Conservation (phyloP, 2,113 vertebrate genomes). For the Rhodinocichla rosea region DNA sequence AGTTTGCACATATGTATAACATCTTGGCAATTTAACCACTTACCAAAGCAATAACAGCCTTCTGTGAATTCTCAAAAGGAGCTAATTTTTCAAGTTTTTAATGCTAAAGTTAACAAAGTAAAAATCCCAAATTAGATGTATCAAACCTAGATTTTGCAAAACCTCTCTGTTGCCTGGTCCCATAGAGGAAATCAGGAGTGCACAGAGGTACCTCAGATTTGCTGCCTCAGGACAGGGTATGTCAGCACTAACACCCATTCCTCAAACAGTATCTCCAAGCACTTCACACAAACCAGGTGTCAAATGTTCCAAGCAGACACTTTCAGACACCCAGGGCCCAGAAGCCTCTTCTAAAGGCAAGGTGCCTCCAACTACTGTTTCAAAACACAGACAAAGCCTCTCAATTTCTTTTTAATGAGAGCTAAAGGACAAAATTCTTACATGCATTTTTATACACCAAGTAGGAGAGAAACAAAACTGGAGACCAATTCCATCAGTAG, state of each 20-base stretch:
- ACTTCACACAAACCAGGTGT: background rate
- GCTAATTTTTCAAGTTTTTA: background rate
- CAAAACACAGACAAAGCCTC: background rate
- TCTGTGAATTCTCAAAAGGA: background rate
- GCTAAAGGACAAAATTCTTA: background rate
- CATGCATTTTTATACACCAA: background rate
- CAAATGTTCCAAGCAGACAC: background rate
- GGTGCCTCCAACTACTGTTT: background rate
- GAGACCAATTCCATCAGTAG: background rate
- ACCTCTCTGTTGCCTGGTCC: background rate
- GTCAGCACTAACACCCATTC: background rate
- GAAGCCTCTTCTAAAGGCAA: background rate
- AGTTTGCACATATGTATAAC: background rate
- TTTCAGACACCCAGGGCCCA: background rate
- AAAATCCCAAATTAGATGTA: background rate
- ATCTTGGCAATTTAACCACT: background rate
- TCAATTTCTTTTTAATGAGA: background rate
- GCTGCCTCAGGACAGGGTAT: background rate
- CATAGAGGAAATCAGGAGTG: background rate
- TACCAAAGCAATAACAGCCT: background rate
- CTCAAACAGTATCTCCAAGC: background rate
- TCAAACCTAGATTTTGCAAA: background rate
- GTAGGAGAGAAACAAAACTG: background rate
- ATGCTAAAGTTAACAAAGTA: background rate
- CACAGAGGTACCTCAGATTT: background rate